Percentiles rank a stretch among this genome's conserved stretches.
Conservation (phyloP, 2,888 invertebrate species). For the Cataglyphis livida region DNA sequence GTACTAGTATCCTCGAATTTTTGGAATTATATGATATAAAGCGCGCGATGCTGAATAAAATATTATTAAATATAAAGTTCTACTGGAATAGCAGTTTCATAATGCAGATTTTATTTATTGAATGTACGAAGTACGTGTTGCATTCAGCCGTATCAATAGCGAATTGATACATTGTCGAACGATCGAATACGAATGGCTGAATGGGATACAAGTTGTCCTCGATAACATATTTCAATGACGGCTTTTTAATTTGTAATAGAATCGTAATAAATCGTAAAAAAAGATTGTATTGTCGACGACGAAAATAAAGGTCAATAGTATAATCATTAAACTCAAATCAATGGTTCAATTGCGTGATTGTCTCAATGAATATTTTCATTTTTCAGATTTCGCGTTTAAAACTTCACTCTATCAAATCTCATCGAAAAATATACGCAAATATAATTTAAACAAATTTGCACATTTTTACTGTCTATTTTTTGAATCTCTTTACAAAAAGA, state of each 20-base stretch:
- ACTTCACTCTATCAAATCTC: not conserved
- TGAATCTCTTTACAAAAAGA: not conserved
- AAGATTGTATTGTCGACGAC: constrained; percentile 15
- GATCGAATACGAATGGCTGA: constrained; percentile 46
- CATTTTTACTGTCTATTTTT: not conserved
- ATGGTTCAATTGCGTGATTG: not conserved
- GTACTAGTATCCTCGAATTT: not conserved
- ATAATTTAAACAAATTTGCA: not conserved
- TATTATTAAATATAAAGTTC: constrained; percentile 36
- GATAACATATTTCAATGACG: constrained; percentile 33
- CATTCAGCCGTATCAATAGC: constrained; percentile 48
- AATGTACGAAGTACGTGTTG: constrained; percentile 24
- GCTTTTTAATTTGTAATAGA: constrained; percentile 45
- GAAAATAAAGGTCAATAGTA: constrained; percentile 28
- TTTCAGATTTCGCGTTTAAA: constrained; percentile 9
- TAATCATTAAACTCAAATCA: constrained; percentile 44
- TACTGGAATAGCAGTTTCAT: constrained; percentile 8
- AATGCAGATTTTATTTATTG: constrained; percentile 51
- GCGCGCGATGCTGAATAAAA: constrained; percentile 4
- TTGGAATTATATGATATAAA: not conserved
- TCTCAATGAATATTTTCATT: not conserved
- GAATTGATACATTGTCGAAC: constrained; percentile 46
- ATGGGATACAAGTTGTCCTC: constrained; percentile 46
- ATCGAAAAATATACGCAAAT: not conserved
- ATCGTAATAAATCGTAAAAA: constrained; percentile 40